phyloP scores from a whole-genome alignment of 1,140 invertebrate species.

The Megalonaias nervosa region DNA sequence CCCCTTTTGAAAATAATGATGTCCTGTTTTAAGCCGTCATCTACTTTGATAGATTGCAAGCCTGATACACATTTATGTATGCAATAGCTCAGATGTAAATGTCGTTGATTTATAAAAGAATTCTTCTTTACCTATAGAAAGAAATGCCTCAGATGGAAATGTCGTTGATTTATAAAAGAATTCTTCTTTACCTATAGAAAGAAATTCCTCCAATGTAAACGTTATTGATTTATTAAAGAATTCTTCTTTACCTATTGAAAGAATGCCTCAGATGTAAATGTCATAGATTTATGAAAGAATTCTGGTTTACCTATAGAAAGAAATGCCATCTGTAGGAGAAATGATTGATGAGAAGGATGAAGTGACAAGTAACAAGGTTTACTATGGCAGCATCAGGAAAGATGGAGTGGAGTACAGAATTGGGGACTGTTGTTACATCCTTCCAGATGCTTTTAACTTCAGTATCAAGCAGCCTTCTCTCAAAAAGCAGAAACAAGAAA shows the following conservation, averaged over 20 bases:
- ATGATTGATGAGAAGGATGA: conserved; percentile 39
- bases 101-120: too few relatives aligned
- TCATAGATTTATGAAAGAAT: too few relatives aligned
- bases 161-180: too few relatives aligned
- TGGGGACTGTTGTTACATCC: conserved; percentile 83
- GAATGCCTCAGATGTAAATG: conserved; percentile 32
- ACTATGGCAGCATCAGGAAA: conserved; percentile 67
- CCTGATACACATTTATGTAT: too few relatives aligned
- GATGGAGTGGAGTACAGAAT: conserved; percentile 77
- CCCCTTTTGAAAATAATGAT: too few relatives aligned
- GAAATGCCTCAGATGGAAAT: conserved; percentile 33
- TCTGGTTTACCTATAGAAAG: conserved; percentile 51
- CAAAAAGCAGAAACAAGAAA: conserved; percentile 57
- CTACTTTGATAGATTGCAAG: too few relatives aligned
- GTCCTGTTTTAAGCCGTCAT: too few relatives aligned
- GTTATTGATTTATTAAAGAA: too few relatives aligned
- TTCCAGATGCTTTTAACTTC: conserved; percentile 80
- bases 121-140: conserved; percentile 49
- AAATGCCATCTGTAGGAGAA: conserved; percentile 53
- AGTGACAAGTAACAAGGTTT: conserved; percentile 31
- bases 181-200: conserved; percentile 49
- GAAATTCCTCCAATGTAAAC: conserved; percentile 33
- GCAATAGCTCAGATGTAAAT: too few relatives aligned
- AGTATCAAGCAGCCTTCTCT: conserved; percentile 63
- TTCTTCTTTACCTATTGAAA: conserved; percentile 46